These are phyloP conservation scores for Heliconius ismenius DNA, from an alignment of 2,888 invertebrate species.

Conservation along the genomic window DNA sequence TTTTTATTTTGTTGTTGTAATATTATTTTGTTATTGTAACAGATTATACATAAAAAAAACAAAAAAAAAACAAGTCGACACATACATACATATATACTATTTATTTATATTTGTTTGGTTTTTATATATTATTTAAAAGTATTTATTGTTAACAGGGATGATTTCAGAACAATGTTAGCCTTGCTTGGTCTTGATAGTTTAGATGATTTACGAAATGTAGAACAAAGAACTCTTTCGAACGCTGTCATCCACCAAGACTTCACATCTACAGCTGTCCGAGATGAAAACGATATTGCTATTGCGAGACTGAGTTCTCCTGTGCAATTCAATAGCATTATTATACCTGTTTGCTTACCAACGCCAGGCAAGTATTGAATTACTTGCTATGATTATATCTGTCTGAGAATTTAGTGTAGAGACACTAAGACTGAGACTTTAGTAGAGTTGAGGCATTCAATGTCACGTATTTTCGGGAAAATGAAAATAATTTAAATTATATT, in stretches of 20 bases:
- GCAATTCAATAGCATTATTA: constrained; percentile 65
- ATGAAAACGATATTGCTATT: constrained; percentile 82
- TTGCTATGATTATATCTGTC: neutral
- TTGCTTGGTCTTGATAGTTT: constrained; percentile 76
- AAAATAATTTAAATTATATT: neutral
- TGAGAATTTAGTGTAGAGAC: neutral
- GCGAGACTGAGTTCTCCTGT: constrained; percentile 73
- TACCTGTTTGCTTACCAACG: constrained; percentile 80
- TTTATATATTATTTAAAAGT: neutral
- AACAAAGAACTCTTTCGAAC: constrained; percentile 60
- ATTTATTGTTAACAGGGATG: constrained; percentile 59
- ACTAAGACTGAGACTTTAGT: neutral
- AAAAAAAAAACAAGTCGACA: no score
- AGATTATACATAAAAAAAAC: no score
- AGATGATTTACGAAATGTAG: constrained; percentile 60
- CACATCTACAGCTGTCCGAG: constrained; percentile 75
- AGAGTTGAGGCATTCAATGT: neutral
- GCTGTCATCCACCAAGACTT: constrained; percentile 77
- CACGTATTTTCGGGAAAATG: neutral
- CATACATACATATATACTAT: neutral
- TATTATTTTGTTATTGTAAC: no score
- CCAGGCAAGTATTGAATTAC: constrained; percentile 58
- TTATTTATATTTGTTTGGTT: neutral
- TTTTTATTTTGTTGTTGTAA: no score
- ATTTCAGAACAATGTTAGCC: constrained; percentile 61